Conservation (phyloP, 2,797 vertebrate genomes). For the Bucorvus abyssinicus region DNA sequence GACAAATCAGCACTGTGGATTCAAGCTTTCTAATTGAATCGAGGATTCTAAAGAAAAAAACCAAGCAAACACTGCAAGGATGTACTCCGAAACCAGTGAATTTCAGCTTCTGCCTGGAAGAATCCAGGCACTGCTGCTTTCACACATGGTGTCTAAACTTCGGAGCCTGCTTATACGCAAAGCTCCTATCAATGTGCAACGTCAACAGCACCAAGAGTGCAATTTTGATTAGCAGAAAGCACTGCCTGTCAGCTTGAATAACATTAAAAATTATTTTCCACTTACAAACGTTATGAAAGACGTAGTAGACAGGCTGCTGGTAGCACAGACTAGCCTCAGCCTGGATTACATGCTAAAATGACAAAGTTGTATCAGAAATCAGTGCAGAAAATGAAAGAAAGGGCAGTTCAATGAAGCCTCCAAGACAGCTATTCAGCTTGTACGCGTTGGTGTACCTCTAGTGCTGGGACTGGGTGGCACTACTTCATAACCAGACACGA, state of each 20-base stretch:
- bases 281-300: background rate
- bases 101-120: background rate
- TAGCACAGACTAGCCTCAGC: background rate
- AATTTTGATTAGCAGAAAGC: background rate
- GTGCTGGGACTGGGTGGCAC: background rate
- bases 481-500: background rate
- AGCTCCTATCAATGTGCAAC: background rate
- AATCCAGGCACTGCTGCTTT: background rate
- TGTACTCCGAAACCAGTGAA: background rate
- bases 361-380: background rate
- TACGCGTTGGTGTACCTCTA: accelerated
- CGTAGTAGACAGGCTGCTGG: background rate
- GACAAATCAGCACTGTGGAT: background rate
- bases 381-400: background rate
- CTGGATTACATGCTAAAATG: background rate
- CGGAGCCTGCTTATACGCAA: background rate
- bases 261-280: background rate
- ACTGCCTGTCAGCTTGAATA: background rate
- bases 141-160: background rate
- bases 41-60: background rate
- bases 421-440: background rate
- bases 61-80: background rate
- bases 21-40: background rate
- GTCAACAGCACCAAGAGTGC: background rate
- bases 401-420: background rate